phyloP scores from a whole-genome alignment of 2,888 invertebrate species.

The Drosophila antonietae region DNA sequence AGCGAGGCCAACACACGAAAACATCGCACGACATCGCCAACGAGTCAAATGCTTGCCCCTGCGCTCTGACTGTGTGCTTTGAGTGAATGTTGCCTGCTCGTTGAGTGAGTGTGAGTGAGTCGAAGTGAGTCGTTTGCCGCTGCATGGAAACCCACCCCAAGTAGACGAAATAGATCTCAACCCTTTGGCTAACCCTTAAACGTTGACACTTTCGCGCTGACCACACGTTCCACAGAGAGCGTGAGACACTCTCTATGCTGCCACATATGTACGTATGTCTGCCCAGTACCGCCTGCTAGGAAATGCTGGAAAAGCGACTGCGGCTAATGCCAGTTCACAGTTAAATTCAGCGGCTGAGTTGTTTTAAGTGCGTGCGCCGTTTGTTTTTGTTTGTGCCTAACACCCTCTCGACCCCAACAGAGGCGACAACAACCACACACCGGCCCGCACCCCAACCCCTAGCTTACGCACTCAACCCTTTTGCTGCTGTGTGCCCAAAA shows the following conservation, averaged over 20 bases:
- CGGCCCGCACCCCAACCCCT: conserved; percentile 26
- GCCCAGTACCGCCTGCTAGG: not conserved
- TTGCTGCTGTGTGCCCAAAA: conserved; percentile 42
- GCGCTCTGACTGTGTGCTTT: not conserved
- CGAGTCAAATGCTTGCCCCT: conserved; percentile 63
- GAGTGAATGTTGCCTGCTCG: conserved; percentile 19
- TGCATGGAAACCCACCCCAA: conserved; percentile 32
- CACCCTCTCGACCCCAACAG: not conserved
- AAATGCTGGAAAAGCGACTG: conserved; percentile 24
- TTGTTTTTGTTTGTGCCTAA: conserved; percentile 49
- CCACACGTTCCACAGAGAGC: conserved; percentile 59
- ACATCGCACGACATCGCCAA: conserved; percentile 71
- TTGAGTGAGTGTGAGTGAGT: conserved; percentile 38
- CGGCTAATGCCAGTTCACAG: conserved; percentile 13
- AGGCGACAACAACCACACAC: not conserved
- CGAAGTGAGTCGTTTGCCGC: conserved; percentile 10
- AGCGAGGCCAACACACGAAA: conserved; percentile 36
- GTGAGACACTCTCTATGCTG: conserved; percentile 23
- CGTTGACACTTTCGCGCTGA: conserved; percentile 73
- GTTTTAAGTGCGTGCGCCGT: conserved; percentile 60
- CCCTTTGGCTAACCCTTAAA: conserved; percentile 73
- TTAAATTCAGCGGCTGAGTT: conserved; percentile 38
- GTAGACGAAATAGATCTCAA: conserved; percentile 42
- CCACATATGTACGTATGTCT: not conserved
- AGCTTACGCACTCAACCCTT: conserved; percentile 61